Base-by-base conservation (phyloP, 2,888 invertebrate genomes). In the Agrilus biguttatus region DNA sequence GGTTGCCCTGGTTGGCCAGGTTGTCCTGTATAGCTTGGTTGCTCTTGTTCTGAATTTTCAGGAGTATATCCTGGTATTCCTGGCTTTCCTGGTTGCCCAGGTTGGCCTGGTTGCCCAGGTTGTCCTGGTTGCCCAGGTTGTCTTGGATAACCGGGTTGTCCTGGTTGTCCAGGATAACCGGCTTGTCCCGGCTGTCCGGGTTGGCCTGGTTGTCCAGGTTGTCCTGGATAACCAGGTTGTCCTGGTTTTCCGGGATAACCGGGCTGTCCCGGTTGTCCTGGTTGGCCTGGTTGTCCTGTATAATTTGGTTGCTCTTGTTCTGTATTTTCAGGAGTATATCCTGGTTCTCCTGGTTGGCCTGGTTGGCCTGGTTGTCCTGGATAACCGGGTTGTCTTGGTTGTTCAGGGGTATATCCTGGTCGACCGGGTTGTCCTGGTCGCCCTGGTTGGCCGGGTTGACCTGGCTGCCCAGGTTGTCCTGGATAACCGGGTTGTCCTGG, bases 191-290 rank as follows among this genome's bases (percentile, higher is more conserved):
- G 46, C 32, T 48, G 44, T 3, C 46, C 47, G 28, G 46, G 47
- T 36, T 45, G 40, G 8, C 49, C 41, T 41, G 42, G 45, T 40
- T 34, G 38, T 4, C 46, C 37, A 28, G 47, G 48, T 39, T 32
- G 33, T 13, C 44, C 45, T 14, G 49, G 45, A 32, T 44, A 39
- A 14, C 49, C 46, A 13, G 49, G 48, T 32, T 28, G 35, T 32
- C 40, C 42, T 28, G 42, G 42, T 35, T 36, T 8, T 35, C 13
- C 21, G 8, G 42, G 40, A 13, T 39, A 14, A 8, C 43, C 38
- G 13, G 39, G 14, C 21, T 21, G 0, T 39, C 40, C 39, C 8
- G 28, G 28, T 10, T 39, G 49, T n/a, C 23, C 23, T 2, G 23
- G 23, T 8, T 23, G 23, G 3, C 23, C 23, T 23, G 23, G 23